Evolutionary conservation across 2,888 invertebrate species (phyloP).

Genomic region (Itoplectis maculator): DNA sequence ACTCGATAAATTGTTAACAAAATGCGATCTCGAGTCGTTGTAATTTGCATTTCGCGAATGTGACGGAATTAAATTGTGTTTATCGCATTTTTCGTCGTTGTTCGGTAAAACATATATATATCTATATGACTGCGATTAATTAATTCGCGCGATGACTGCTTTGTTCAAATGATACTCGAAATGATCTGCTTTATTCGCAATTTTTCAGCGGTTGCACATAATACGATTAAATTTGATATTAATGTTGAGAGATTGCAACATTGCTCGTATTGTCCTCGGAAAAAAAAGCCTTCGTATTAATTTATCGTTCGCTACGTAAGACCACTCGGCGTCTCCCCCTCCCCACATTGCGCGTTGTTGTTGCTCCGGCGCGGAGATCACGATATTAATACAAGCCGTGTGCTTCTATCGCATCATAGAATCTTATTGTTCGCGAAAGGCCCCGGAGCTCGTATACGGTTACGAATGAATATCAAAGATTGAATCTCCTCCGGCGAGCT

Average conservation of each 20-base stretch:
- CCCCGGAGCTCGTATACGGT: slow-evolving; percentile 28
- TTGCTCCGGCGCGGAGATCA: slow-evolving; percentile 36
- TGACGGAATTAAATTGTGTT: neutral
- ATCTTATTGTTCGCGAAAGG: slow-evolving; percentile 64
- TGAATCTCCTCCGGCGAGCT: slow-evolving; percentile 35
- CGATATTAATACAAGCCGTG: slow-evolving; percentile 52
- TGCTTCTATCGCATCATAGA: slow-evolving; percentile 49
- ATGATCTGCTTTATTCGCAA: too few species aligned
- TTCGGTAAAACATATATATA: neutral
- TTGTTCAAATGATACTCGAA: too few species aligned
- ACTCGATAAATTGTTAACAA: slow-evolving; percentile 25
- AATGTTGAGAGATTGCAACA: slow-evolving; percentile 33
- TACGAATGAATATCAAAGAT: slow-evolving; percentile 62
- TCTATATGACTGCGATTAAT: too few species aligned
- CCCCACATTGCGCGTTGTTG: slow-evolving; percentile 9
- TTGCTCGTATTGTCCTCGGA: slow-evolving; percentile 44
- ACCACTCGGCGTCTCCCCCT: neutral
- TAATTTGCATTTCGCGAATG: neutral
- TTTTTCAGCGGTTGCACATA: too few species aligned
- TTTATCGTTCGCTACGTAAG: slow-evolving; percentile 46
- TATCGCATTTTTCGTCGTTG: neutral
- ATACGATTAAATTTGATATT: neutral
- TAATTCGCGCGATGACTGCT: too few species aligned
- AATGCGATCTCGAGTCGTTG: slow-evolving; percentile 4
- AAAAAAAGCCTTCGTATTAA: slow-evolving; percentile 53